Base-by-base conservation (phyloP, 2,888 invertebrate species). In the Griposia aprilina region DNA sequence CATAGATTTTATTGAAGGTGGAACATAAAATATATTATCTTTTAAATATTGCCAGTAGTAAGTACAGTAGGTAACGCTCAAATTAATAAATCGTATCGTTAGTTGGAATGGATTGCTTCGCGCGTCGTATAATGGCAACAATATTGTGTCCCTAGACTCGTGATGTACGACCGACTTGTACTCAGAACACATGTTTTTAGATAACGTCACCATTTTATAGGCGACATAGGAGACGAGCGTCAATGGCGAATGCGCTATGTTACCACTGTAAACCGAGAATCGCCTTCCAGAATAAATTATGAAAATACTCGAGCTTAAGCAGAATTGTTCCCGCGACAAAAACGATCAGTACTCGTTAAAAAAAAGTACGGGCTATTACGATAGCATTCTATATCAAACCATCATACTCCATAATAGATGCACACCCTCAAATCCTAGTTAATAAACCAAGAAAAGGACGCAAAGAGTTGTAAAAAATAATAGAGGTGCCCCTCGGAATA, bases 401-500 rank as follows among this genome's bases (percentile, higher is more conserved):
- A 15, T 23, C 23, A 60, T 5, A 45, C 17, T 30, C 41, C 30
- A 57, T 50, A 48, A 36, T 52, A 57, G 8, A 66, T 45, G 11
- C 36, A 50, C 59, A 23, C 13, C 52, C 45, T 57, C 52, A 60
- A 68, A 71, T 41, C 26, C 45, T 66, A 60, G 45, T 59, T 78
- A 70, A 72, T 78, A 81, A 68, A 81, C 66, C 66, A 69, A 66
- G 50, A 55, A 41, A 57, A 62, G 30, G 66, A 63, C 41, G 67
- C 70, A 60, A 70, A 69, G 76, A 74, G 74, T 74, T 77, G 65
- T 77, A 81, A 87, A 86, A 86, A 81, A 81, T 79, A 75, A 86
- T 78, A 63, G 76, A 81, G 52, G 69, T 76, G 74, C 45, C 80
- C 67, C 20, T 55, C 20, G n/a, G 75, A 66, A 57, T 66, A 83